phyloP scores from a whole-genome alignment of 2,113 vertebrate genomes.

The Kobus ellipsiprymnus region DNA sequence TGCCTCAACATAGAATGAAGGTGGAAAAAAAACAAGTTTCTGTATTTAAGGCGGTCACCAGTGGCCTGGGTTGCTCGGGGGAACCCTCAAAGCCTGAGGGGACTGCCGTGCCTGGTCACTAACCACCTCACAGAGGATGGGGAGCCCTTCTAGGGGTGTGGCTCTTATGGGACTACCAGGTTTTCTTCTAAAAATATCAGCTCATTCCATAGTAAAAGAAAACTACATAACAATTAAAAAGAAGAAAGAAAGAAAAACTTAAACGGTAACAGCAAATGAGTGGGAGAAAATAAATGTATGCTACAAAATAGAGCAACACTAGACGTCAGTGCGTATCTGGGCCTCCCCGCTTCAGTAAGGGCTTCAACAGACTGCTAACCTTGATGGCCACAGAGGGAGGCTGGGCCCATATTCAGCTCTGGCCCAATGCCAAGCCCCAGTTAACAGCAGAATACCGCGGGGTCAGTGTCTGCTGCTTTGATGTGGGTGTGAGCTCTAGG shows the following conservation, averaged over 20 bases:
- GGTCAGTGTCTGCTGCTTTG: neutral
- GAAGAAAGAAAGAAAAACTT: neutral
- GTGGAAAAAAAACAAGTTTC: neutral
- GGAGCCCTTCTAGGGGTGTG: neutral
- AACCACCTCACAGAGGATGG: neutral
- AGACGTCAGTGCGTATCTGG: neutral
- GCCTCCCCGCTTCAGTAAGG: neutral
- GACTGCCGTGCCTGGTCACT: neutral
- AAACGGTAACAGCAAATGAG: neutral
- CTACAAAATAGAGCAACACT: neutral
- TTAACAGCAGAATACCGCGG: neutral
- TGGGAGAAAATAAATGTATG: neutral
- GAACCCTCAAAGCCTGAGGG: neutral
- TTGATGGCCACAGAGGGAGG: neutral
- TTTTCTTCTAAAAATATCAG: neutral
- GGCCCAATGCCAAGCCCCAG: neutral
- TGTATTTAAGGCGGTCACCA: neutral
- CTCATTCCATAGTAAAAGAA: neutral
- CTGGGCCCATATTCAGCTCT: neutral
- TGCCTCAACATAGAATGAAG: neutral
- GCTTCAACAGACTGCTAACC: neutral
- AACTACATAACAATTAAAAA: neutral
- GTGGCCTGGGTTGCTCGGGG: neutral
- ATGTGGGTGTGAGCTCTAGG: neutral
- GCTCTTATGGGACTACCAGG: neutral